Base-by-base conservation (phyloP, 1,140 invertebrate genomes). In the Hypothenemus hampei region DNA sequence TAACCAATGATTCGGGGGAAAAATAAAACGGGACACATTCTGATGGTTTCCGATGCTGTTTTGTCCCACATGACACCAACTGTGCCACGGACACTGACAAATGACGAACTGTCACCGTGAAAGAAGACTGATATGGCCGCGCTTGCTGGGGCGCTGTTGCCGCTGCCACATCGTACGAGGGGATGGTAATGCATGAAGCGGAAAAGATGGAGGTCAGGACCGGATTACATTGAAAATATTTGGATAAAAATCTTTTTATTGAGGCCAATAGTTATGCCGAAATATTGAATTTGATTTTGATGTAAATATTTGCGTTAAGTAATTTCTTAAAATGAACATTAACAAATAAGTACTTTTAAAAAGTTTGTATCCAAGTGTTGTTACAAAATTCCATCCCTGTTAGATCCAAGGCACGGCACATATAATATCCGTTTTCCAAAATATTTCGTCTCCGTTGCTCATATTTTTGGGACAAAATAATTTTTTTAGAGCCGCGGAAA, bases 61-160 rank as follows among this genome's bases (percentile, higher is more conserved):
- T 69, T 70, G 68, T 71, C 69, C 69, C 69, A 69, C 68, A 70
- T 71, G 68, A 69, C 68, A 68, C 68, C 67, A 69, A 69, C 68
- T 68, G 69, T 69, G 68, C 65, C 63, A 60, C 48, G 54, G 69
- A 71, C 69, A 70, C 66, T 69, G 69, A 71, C 69, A 71, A 70
- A 71, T 71, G 69, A 71, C 68, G 69, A 69, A 70, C 66, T 70
- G 69, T 71, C 69, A 71, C 65, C 67, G 69, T 63, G 68, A 71
- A 71, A 63, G 67, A 71, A 71, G 69, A 71, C 68, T 70, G 65
- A 71, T 71, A 71, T 71, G 68, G 69, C 67, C 63, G 68, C 67
- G 62, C 65, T 63, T 62, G 33, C 44, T 23, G 29, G 11, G 23
- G 29, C 50, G 43, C 24, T 43, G 49, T 51, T 51, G 49, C 49